These are phyloP conservation scores for Calameuta idolon DNA, from an alignment of 2,888 invertebrate species.

Conservation along the genomic window DNA sequence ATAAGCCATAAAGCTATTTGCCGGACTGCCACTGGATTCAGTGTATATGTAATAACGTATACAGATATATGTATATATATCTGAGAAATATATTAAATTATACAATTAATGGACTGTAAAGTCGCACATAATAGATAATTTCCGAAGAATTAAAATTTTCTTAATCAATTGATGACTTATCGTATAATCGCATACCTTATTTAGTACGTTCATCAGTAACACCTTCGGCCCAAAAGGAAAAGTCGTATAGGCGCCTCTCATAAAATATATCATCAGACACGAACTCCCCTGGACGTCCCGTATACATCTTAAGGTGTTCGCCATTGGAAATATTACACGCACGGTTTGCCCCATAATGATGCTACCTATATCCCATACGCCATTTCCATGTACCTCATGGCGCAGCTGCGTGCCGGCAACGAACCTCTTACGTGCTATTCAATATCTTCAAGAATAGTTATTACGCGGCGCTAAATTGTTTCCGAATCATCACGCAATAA, in stretches of 20 bases:
- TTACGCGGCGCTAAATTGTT: constrained; percentile 52
- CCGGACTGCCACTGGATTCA: background rate
- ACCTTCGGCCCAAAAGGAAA: background rate
- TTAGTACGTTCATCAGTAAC: background rate
- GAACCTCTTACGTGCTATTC: constrained; percentile 50
- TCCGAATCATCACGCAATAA: constrained; percentile 39
- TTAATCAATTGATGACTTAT: background rate
- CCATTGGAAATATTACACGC: constrained; percentile 5
- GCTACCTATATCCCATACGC: constrained; percentile 33
- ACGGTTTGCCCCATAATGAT: constrained; percentile 44
- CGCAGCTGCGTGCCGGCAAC: constrained; percentile 44
- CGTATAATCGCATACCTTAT: background rate
- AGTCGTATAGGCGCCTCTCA: constrained; percentile 1
- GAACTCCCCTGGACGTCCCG: constrained; percentile 1
- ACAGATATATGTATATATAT: too few species aligned
- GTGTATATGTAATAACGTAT: background rate
- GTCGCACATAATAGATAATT: background rate
- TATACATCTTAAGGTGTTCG: background rate
- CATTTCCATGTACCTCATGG: constrained; percentile 39
- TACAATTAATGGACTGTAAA: background rate
- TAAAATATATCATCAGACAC: background rate
- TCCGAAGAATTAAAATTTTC: background rate
- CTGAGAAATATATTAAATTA: background rate
- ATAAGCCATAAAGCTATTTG: background rate
- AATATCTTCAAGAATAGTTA: constrained; percentile 40